These are phyloP conservation scores for Melanotaenia pygmaea DNA, from an alignment of 2,797 vertebrate genomes.

Conservation along the genomic window DNA sequence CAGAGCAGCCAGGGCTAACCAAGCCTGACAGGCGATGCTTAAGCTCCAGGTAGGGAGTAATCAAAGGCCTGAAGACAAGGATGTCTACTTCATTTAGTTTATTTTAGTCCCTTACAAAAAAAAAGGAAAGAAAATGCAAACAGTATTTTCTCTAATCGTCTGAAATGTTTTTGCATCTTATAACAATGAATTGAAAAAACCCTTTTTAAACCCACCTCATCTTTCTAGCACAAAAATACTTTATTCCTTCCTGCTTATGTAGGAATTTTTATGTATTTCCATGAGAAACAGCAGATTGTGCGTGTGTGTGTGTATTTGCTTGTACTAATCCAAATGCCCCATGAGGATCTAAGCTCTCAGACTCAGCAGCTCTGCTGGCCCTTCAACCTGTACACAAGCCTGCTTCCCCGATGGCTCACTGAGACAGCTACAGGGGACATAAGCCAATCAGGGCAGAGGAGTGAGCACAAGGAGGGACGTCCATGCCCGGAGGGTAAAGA, in stretches of 20 bases:
- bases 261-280: constrained; percentile 28
- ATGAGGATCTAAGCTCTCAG: constrained; percentile 47
- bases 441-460: constrained; percentile 66
- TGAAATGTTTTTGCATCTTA: constrained; percentile 10
- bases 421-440: constrained; percentile 58
- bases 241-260: constrained; percentile 46
- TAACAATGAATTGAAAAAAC: constrained; percentile 19
- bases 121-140: background rate
- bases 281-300: constrained; percentile 31
- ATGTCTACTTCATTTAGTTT: constrained; percentile 36
- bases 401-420: constrained; percentile 45
- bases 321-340: constrained; percentile 38
- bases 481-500: constrained; percentile 60
- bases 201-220: constrained; percentile 20
- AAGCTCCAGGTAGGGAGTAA: constrained; percentile 67
- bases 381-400: constrained; percentile 65
- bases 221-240: constrained; percentile 16
- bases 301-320: constrained; percentile 35
- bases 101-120: background rate
- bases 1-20: constrained; percentile 72
- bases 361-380: constrained; percentile 59
- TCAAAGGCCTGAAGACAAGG: constrained; percentile 51
- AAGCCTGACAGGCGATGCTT: constrained; percentile 74
- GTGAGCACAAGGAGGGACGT: constrained; percentile 57
- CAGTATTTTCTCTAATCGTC: constrained; percentile 7